Percentiles rank a stretch among this genome's conserved stretches.
Evolutionary conservation across 92 coral and sea anemone species (phyloP).

Genomic region (Anthopleura xanthogrammica): DNA sequence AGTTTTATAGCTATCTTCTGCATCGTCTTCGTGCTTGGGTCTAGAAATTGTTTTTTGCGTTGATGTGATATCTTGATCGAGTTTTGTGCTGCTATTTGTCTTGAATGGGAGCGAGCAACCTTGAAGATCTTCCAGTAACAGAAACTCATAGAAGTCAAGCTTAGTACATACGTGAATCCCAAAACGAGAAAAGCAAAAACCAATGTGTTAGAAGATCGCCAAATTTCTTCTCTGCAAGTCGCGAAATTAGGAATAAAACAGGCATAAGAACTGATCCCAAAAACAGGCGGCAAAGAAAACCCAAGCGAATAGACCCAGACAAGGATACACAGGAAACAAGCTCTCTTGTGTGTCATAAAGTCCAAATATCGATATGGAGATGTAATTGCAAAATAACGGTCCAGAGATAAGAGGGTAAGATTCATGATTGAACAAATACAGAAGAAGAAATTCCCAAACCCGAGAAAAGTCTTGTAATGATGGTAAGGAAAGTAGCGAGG

Average conservation of each 20-base stretch:
- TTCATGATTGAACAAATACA: conserved; percentile 63
- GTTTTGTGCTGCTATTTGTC: conserved; percentile 31
- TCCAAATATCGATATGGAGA: conserved; percentile 47
- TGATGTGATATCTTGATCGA: neutral
- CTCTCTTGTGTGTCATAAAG: conserved; percentile 34
- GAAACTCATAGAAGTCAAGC: conserved; percentile 39
- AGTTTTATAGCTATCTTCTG: neutral
- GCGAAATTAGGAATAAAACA: conserved; percentile 60
- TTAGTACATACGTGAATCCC: conserved; percentile 47
- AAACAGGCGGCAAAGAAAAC: conserved; percentile 52
- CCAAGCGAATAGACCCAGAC: conserved; percentile 48
- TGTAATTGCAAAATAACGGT: conserved; percentile 58
- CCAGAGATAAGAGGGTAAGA: conserved; percentile 51
- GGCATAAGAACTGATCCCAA: conserved; percentile 61
- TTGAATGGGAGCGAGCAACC: conserved; percentile 50
- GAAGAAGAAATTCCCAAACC: conserved; percentile 52
- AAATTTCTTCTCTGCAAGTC: conserved; percentile 39
- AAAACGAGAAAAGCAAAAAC: conserved; percentile 49
- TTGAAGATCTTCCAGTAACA: conserved; percentile 53
- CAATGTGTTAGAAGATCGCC: conserved; percentile 32
- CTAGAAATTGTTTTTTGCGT: neutral
- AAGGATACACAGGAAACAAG: conserved; percentile 8
- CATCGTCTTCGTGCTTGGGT: neutral
- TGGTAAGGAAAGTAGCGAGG: neutral
- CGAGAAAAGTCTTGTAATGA: conserved; percentile 36